phyloP scores from a whole-genome alignment of 2,113 vertebrate species.

The Heloderma charlesbogerti region DNA sequence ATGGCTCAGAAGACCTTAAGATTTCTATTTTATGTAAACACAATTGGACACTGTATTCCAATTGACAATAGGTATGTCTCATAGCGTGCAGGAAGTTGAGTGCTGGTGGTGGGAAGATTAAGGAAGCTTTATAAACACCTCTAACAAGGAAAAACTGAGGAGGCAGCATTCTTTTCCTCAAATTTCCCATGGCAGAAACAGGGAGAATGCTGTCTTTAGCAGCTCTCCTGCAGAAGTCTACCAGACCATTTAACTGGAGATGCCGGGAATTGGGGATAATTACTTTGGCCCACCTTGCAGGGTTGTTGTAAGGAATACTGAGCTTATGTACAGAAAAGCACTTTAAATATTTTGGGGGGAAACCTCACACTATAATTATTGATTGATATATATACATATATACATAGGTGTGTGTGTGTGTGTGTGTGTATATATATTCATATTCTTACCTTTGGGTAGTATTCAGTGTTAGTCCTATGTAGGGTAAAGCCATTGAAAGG shows the following conservation, averaged over 20 bases:
- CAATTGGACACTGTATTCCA: background rate
- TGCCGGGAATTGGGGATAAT: no score
- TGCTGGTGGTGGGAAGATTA: background rate
- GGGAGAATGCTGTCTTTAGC: no score
- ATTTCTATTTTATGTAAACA: background rate
- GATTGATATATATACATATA: no score
- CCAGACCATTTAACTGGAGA: background rate
- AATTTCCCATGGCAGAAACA: background rate
- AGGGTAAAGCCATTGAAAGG: no score
- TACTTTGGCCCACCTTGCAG: no score
- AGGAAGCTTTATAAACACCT: background rate
- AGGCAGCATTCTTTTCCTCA: background rate
- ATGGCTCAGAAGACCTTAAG: background rate
- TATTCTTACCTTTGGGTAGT: no score
- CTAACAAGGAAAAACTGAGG: background rate
- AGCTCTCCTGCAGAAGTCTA: background rate
- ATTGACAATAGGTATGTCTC: background rate
- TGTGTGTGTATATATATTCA: no score
- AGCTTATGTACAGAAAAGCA: background rate
- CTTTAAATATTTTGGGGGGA: no score
- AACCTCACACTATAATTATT: no score
- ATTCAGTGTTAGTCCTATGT: no score
- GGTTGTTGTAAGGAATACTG: background rate
- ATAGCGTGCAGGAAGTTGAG: background rate
- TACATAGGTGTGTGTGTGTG: no score